Conservation (phyloP, 2,888 invertebrate genomes). For the Ephialtes manifestator region DNA sequence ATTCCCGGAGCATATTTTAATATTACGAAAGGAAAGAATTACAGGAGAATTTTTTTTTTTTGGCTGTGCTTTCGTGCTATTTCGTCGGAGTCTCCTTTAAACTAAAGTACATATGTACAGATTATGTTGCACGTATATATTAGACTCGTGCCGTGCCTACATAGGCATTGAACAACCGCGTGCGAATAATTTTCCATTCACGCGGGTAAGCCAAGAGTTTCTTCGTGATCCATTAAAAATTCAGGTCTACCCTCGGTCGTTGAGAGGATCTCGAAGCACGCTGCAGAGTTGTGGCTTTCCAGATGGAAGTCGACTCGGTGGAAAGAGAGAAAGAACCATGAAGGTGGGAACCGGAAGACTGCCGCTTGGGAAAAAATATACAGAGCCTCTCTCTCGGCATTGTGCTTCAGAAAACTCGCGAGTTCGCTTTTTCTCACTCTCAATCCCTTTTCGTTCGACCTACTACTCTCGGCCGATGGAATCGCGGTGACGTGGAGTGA, state of each 20-base stretch:
- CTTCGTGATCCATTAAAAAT: conserved; percentile 57
- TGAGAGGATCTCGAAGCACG: conserved; percentile 38
- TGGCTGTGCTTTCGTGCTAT: background rate
- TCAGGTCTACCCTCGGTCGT: conserved; percentile 38
- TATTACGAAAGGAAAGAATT: background rate
- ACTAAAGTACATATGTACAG: conserved; percentile 21
- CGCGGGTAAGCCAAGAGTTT: conserved; percentile 50
- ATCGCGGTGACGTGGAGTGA: conserved; percentile 62
- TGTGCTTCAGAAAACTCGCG: conserved; percentile 59
- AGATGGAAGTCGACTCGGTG: conserved; percentile 37
- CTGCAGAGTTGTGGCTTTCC: conserved; percentile 35
- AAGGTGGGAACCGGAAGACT: conserved; percentile 47
- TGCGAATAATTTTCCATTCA: conserved; percentile 62
- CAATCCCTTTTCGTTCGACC: conserved; percentile 26
- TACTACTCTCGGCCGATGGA: conserved; percentile 45
- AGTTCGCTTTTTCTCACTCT: conserved; percentile 47
- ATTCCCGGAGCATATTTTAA: background rate
- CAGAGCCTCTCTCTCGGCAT: conserved; percentile 45
- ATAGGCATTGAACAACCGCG: conserved; percentile 29
- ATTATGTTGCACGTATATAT: conserved; percentile 12
- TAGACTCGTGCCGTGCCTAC: background rate
- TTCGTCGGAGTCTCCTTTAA: background rate
- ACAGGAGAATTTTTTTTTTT: background rate
- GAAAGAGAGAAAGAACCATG: conserved; percentile 10
- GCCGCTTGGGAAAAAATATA: conserved; percentile 39